Evolutionary conservation across 2,113 vertebrate species (phyloP), one percentile per base, ranked within the genome.

Genomic region (Pomatostomus ruficeps): DNA sequence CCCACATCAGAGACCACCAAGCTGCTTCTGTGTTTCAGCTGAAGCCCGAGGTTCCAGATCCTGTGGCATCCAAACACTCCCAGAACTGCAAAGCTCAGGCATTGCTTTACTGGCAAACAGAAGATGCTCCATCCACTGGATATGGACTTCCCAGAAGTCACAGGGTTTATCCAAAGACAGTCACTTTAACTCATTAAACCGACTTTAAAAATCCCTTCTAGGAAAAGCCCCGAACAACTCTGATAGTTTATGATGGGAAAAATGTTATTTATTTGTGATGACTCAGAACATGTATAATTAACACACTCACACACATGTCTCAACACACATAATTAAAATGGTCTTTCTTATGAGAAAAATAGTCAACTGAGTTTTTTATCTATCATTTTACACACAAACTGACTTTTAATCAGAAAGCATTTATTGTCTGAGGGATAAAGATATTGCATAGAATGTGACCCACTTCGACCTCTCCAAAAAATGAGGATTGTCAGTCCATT

Each of bases 291-390:
- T 1, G 10, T 11, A 25, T 18, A 62, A 33, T 40, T 78, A 78
- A 78, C 18, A 65, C 2, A 0, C 9, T 63, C 48, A 70, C 14
- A 51, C 2, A 0, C 0, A 0, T 15, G 1, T n/a, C n/a, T 55
- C 43, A 78, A 71, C 28, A 4, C 28, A 22, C 12, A 7, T 10
- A 0, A 51, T 24, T 71, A 14, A 80, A 87, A 55, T 10, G 4
- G 17, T 31, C 20, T 57, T 14, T 63, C 33, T 78, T 23, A 36
- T 2, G 9, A 83, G 45, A 12, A 54, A 72, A 77, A 25, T 25
- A 20, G 75, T 21, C 48, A 68, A 25, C 17, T 15, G 15, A 43
- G 18, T 3, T 17, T 74, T 75, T 23, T 59, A 9, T 17, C 35
- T 26, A 17, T 11, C 17, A 43, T 21, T 58, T 88, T n/a, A 33